These are phyloP conservation scores for Matsumyia berberina DNA, from an alignment of 2,888 invertebrate species.

Conservation along the genomic window DNA sequence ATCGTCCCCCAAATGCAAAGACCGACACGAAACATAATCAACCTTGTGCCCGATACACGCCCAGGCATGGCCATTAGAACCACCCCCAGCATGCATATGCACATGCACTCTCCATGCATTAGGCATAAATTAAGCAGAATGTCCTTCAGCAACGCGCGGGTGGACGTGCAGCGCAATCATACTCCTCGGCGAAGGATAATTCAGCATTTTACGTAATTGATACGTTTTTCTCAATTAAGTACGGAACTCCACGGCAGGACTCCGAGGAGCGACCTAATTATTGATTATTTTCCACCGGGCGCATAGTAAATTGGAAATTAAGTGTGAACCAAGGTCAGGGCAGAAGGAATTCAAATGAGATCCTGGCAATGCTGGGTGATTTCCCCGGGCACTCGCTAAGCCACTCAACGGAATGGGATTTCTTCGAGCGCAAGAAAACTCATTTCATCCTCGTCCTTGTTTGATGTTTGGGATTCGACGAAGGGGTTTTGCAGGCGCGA, in stretches of 20 bases:
- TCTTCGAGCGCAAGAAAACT: conserved; percentile 45
- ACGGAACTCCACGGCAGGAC: too few relatives aligned
- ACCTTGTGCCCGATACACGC: conserved; percentile 21
- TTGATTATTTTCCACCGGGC: conserved; percentile 47
- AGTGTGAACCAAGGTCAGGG: conserved; percentile 61
- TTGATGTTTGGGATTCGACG: conserved; percentile 48
- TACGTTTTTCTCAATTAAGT: conserved; percentile 17
- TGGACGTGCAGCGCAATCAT: neutral
- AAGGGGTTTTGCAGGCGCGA: conserved; percentile 19
- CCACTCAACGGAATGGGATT: conserved; percentile 23
- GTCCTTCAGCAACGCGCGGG: conserved; percentile 3
- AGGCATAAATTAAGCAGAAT: conserved; percentile 35
- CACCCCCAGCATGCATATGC: conserved; percentile 6
- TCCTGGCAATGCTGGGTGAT: conserved; percentile 21
- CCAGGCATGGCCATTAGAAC: neutral
- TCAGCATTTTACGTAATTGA: conserved; percentile 31
- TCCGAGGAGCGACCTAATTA: conserved; percentile 19
- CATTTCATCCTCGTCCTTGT: conserved; percentile 47
- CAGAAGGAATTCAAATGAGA: conserved; percentile 25
- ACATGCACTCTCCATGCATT: conserved; percentile 33
- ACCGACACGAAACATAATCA: neutral
- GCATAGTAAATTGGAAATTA: conserved; percentile 59
- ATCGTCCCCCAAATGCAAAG: neutral
- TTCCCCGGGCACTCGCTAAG: conserved; percentile 18
- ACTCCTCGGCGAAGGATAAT: conserved; percentile 29